Evolutionary conservation across 2,113 vertebrate species (phyloP).

Genomic region (Pongo abelii): DNA sequence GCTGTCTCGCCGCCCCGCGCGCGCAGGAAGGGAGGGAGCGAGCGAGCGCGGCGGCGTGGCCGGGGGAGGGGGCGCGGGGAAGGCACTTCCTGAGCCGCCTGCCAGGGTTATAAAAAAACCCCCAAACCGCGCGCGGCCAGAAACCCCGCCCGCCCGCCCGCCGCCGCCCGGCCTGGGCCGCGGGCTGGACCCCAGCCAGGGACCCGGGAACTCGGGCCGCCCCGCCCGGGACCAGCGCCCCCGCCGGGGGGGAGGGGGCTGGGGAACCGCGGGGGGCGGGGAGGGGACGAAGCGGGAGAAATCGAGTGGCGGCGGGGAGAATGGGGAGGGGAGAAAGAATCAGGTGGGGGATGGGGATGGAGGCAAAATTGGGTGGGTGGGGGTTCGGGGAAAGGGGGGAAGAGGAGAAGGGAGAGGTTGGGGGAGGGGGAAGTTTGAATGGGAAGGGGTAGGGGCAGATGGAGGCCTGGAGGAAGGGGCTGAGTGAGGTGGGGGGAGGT

Average conservation of each 20-base stretch:
- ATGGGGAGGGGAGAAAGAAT: not conserved
- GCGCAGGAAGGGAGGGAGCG: conserved; percentile 82
- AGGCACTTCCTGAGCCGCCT: conserved; percentile 74
- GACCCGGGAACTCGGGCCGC: conserved; percentile 49
- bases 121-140: conserved; percentile 75
- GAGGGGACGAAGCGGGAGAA: not conserved
- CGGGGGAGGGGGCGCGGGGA: conserved; percentile 81
- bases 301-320: not conserved
- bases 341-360: not conserved
- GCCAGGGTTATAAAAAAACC: conserved; percentile 74
- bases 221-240: not conserved
- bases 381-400: too few relatives aligned
- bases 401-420: too few relatives aligned
- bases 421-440: not conserved
- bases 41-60: conserved; percentile 72
- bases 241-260: not conserved
- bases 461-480: not conserved
- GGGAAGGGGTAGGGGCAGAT: not conserved
- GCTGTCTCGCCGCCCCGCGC: conserved; percentile 58
- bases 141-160: conserved; percentile 82
- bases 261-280: not conserved
- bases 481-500: not conserved
- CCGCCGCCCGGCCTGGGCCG: conserved; percentile 41
- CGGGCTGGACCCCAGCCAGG: conserved; percentile 59
- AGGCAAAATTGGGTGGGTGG: not conserved